These are phyloP conservation scores for Baronia brevicornis DNA, from an alignment of 2,888 invertebrate genomes.

Conservation along the genomic window DNA sequence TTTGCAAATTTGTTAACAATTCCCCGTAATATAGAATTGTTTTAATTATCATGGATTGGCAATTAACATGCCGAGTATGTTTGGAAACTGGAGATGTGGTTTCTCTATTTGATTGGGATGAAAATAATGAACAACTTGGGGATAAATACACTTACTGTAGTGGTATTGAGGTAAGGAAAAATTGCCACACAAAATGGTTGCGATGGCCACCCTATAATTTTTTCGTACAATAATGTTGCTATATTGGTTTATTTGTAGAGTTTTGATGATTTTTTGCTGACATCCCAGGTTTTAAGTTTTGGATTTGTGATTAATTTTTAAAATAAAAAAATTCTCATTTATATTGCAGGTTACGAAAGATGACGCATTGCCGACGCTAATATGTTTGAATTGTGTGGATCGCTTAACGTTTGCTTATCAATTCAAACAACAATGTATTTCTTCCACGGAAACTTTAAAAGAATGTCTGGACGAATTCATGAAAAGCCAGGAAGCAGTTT, in stretches of 20 bases:
- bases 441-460: conserved; percentile 65
- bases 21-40: conserved; percentile 21
- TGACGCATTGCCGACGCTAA: conserved; percentile 65
- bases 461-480: conserved; percentile 67
- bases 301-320: conserved; percentile 13
- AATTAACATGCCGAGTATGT: conserved; percentile 71
- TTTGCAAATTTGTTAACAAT: conserved; percentile 30
- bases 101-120: conserved; percentile 72
- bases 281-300: conserved; percentile 46
- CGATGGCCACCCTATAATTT: conserved; percentile 74
- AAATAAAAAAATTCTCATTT: too few species aligned
- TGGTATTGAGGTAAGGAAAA: conserved; percentile 68
- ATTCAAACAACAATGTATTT: conserved; percentile 67
- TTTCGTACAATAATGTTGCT: conserved; percentile 71
- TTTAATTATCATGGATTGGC: conserved; percentile 64
- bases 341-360: conserved; percentile 58
- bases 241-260: conserved; percentile 54
- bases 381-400: conserved; percentile 68
- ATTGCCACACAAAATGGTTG: conserved; percentile 70
- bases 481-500: conserved; percentile 51
- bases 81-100: conserved; percentile 70
- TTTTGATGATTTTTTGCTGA: conserved; percentile 59
- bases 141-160: conserved; percentile 69
- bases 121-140: conserved; percentile 71
- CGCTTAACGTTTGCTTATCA: conserved; percentile 64